Evolutionary conservation across 2,888 invertebrate genomes (phyloP), one percentile per base, ranked within the genome.

Genomic region (Drosophila engyochracea): DNA sequence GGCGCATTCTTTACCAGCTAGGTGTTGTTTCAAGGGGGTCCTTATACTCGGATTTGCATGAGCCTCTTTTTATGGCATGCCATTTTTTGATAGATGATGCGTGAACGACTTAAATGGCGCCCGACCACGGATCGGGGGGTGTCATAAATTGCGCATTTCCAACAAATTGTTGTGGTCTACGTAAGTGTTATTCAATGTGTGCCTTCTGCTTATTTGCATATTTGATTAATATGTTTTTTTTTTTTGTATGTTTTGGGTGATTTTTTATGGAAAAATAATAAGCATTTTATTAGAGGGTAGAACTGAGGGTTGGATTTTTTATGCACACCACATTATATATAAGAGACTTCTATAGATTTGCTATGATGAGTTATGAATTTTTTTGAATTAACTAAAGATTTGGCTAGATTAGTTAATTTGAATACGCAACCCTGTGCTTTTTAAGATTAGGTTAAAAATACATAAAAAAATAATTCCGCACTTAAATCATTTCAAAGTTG

Each of bases 261-360:
- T 87, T 91, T 88, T 88, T 89, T 88, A 88, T 89, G 82, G 76
- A 79, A 87, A 87, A 89, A 87, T 90, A 82, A 89, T 90, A 80
- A 76, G 78, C 76, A 78, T 78, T 86, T 89, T 77, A 74, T 76
- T 66, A 37, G 22, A n/a, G 49, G 51, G 52, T 37, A 10, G 19
- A n/a, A 6, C 28, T 52, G 73, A 69, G 79, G 62, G 73, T n/a
- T 58, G 61, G 5, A 35, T 61, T 49, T 68, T 39, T 31, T 22
- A 28, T 25, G 30, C 14, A 33, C 25, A 49, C 25, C 31, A 54
- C 1, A 49, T 35, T 59, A 52, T 12, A 10, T 3, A 65, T 2
- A 22, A 22, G 5, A 31, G 16, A 53, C 7, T 53, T 6, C 19
- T 4, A 53, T 53, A 53, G 16, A 53, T 30, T 53, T 33, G 22